Conservation (phyloP, 2,113 vertebrate species). For the Sitta europaea region DNA sequence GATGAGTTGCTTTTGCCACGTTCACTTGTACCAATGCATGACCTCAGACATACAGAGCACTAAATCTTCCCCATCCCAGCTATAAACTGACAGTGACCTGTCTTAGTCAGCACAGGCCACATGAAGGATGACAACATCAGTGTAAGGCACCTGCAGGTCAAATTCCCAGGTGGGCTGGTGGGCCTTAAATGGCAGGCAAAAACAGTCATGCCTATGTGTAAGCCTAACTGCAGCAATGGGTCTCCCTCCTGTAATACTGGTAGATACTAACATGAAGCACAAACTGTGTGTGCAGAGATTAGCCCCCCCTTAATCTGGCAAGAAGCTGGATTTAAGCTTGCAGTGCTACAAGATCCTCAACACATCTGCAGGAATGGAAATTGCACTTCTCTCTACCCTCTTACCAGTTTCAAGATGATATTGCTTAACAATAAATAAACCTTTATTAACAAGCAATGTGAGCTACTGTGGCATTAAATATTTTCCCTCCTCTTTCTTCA, state of each 20-base stretch:
- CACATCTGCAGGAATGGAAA: not conserved
- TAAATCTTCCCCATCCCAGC: constrained; percentile 9
- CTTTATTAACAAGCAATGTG: not conserved
- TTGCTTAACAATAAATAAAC: not conserved
- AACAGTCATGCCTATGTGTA: not conserved
- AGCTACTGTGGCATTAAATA: not conserved
- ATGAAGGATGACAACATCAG: not conserved
- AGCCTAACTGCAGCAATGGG: not conserved
- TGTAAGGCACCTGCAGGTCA: not conserved
- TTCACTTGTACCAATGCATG: not conserved
- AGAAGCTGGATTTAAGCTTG: not conserved
- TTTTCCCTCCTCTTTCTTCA: not conserved
- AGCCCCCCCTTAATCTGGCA: not conserved
- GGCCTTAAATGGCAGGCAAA: not conserved
- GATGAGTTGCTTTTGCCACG: not conserved
- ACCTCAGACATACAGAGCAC: not conserved
- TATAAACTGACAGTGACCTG: not conserved
- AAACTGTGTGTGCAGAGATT: not conserved
- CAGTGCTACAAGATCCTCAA: not conserved
- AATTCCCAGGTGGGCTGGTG: not conserved
- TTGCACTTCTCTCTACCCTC: not conserved
- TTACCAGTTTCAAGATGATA: not conserved
- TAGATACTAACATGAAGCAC: not conserved
- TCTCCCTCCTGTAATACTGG: not conserved
- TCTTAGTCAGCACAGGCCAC: not conserved